phyloP scores from a whole-genome alignment of 2,113 vertebrate species.

The Phrynocephalus versicolor region DNA sequence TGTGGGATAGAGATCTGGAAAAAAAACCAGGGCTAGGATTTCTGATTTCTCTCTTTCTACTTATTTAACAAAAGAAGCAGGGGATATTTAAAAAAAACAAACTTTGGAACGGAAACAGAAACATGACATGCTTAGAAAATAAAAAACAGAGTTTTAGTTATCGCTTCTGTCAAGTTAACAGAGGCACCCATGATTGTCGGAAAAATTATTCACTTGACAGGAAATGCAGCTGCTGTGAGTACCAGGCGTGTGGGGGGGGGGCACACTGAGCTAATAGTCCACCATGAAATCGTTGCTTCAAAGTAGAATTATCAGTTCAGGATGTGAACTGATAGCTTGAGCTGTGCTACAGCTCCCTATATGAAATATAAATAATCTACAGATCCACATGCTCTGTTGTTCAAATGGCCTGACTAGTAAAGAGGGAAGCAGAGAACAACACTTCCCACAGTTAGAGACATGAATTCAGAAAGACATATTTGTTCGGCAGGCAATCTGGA shows the following conservation, averaged over 20 bases:
- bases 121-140: background rate
- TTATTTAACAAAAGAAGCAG: conserved; percentile 20
- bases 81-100: background rate
- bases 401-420: background rate
- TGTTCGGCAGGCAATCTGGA: too few species aligned
- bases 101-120: background rate
- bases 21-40: background rate
- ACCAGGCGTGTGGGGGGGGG: conserved; percentile 20
- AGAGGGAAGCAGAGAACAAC: background rate
- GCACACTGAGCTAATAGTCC: conserved; percentile 41
- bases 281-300: conserved; percentile 33
- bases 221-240: background rate
- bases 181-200: conserved; percentile 36
- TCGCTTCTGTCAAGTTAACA: background rate
- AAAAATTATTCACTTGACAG: conserved; percentile 54
- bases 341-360: background rate
- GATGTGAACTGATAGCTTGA: conserved; percentile 1
- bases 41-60: background rate
- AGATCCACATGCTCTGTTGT: background rate
- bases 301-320: conserved; percentile 49
- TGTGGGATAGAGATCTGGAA: background rate
- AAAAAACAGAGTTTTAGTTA: conserved; percentile 4
- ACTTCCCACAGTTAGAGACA: background rate
- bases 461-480: background rate
- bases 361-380: background rate